A percentile compares a stretch with the other conserved stretches of the same genome.
Evolutionary conservation across 2,113 vertebrate genomes (phyloP).

Genomic region (Seriola quinqueradiata): DNA sequence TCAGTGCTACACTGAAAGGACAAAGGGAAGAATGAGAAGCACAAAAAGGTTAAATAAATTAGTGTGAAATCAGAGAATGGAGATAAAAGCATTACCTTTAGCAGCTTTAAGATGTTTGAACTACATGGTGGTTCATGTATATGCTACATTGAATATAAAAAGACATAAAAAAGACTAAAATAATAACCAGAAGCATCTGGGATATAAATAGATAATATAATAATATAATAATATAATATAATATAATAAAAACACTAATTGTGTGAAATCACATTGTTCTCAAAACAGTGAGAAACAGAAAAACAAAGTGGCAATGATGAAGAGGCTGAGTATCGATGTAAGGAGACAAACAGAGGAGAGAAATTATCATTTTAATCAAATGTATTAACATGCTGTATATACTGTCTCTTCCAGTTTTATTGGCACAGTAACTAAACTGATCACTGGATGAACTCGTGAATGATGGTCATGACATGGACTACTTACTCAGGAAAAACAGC

Average conservation of each 20-base stretch:
- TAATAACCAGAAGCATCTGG: not conserved
- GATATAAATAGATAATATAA: not conserved
- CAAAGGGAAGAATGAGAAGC: not conserved
- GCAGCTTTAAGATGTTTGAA: not conserved
- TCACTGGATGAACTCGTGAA: not conserved
- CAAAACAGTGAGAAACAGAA: not conserved
- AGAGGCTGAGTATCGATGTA: not conserved
- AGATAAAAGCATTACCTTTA: not conserved
- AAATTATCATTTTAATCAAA: not conserved
- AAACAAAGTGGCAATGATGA: not conserved
- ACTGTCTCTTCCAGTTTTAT: not conserved
- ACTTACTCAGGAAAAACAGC: conserved; percentile 97
- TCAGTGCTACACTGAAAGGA: conserved; percentile 90
- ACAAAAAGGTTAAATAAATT: not conserved
- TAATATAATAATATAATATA: not conserved
- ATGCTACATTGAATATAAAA: not conserved
- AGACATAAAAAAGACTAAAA: not conserved
- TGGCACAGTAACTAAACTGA: not conserved
- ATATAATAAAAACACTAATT: not conserved
- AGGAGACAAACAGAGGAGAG: not conserved
- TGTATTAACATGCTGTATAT: not conserved
- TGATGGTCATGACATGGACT: not conserved
- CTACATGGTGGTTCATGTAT: not conserved
- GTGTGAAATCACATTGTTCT: not conserved
- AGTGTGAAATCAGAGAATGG: not conserved